phyloP scores from a whole-genome alignment of 1,140 invertebrate genomes.

The Drosophila elegans region DNA sequence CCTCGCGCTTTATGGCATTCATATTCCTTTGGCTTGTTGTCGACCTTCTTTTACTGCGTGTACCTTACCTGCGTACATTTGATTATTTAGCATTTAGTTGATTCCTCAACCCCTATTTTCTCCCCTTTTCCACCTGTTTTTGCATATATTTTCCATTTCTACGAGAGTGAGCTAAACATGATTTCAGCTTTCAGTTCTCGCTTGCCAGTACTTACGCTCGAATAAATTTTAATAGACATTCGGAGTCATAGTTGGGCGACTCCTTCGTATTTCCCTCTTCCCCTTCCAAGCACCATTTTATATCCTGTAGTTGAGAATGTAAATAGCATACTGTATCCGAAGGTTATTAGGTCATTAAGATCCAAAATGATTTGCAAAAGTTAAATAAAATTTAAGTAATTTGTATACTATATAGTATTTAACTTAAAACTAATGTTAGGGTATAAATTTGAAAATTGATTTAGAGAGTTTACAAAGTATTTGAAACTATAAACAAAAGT shows the following conservation, averaged over 20 bases:
- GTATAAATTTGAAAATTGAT: too few relatives aligned
- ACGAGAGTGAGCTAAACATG: constrained; percentile 71
- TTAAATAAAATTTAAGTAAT: too few relatives aligned
- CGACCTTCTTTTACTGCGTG: constrained; percentile 42
- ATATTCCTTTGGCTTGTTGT: constrained; percentile 35
- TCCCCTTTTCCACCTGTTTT: constrained; percentile 9
- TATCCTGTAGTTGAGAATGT: not conserved
- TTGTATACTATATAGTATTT: too few relatives aligned
- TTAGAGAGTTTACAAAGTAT: too few relatives aligned
- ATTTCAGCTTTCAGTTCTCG: constrained; percentile 73
- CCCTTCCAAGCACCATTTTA: not conserved
- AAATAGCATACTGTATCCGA: not conserved
- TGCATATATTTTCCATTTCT: constrained; percentile 76
- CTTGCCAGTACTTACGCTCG: constrained; percentile 77
- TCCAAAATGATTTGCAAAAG: too few relatives aligned
- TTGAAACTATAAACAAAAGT: too few relatives aligned
- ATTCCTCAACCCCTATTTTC: not conserved
- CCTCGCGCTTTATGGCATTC: constrained; percentile 12
- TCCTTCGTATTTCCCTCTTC: constrained; percentile 8
- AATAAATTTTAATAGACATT: constrained; percentile 83
- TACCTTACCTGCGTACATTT: constrained; percentile 66
- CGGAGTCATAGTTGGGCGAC: constrained; percentile 60
- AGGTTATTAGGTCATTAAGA: too few relatives aligned
- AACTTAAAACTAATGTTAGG: too few relatives aligned
- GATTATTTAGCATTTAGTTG: constrained; percentile 80